Base-by-base conservation (phyloP, 2,113 vertebrate genomes). In the Pontoporia blainvillei region DNA sequence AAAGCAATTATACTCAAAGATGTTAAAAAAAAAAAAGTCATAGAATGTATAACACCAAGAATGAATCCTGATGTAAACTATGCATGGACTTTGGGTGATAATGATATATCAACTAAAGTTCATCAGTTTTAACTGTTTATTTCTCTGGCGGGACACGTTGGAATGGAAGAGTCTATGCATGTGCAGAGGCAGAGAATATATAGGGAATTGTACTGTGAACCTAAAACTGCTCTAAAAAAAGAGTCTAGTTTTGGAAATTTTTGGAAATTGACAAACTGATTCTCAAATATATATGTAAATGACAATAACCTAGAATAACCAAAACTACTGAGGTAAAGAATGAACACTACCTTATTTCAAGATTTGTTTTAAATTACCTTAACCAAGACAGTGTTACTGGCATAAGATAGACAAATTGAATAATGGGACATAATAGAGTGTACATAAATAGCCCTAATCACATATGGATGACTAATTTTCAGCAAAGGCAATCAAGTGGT, bases 181-280 rank as follows among this genome's bases (percentile, higher is more conserved):
- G 1, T 17, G 4, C 34, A 34, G 12, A 1, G 4, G 4, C 21
- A 5, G 17, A 39, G 1, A 1, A 6, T 41, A 46, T 18, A n/a
- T 13, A 27, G 20, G 2, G 34, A 52, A 67, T 54, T 83, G 76
- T 71, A 61, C 23, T 67, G 11, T 72, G n/a, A 67, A 86, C 21
- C 8, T 81, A 52, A 72, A 92, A 72, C 20, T 78, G 7, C 15
- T 79, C 25, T 79, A 41, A 92, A 84, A 67, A n/a, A 29, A 69
- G 4, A 46, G 8, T 84, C 46, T n/a, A n/a, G 1, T 17, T 69
- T 71, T 46, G 29, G 39, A 64, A 23, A 0, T 17, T 29, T 62
- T 88, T 67, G 31, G 31, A 59, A 95, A 49, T 76, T n/a, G 21
- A 91, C 4, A 78, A 87, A 29, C 1, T 39, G 14, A 82, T 59